Conservation (phyloP, 1,140 invertebrate genomes). For the Oryzaephilus surinamensis region DNA sequence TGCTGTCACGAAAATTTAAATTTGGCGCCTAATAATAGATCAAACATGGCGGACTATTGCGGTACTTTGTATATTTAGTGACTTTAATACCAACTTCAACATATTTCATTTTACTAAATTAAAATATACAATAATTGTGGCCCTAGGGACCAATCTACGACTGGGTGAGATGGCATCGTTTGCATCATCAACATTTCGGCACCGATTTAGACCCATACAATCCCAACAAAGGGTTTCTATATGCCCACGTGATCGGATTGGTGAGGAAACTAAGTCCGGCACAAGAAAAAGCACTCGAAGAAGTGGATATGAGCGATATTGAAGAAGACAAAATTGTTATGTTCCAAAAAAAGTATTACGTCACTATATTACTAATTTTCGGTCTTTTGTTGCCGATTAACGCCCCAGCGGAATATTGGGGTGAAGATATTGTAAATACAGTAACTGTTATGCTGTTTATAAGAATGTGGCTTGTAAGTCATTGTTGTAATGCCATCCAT, state of each 20-base stretch:
- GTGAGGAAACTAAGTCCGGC: constrained; percentile 58
- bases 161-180: constrained; percentile 71
- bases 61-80: too few species aligned
- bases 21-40: too few species aligned
- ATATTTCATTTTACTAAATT: neutral
- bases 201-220: constrained; percentile 88
- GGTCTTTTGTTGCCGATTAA: constrained; percentile 61
- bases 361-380: constrained; percentile 52
- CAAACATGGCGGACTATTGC: too few species aligned
- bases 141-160: constrained; percentile 52
- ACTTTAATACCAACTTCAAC: neutral
- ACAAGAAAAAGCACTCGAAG: constrained; percentile 54
- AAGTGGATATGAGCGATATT: constrained; percentile 79
- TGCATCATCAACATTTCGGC: constrained; percentile 82
- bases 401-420: constrained; percentile 62
- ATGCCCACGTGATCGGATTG: constrained; percentile 61
- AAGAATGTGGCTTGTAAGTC: constrained; percentile 47
- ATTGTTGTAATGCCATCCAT: constrained; percentile 50
- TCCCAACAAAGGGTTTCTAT: constrained; percentile 73
- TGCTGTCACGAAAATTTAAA: too few species aligned
- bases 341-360: constrained; percentile 75
- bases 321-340: constrained; percentile 72
- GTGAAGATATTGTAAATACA: constrained; percentile 41
- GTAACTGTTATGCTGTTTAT: constrained; percentile 46
- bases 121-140: neutral